Evolutionary conservation across 2,797 vertebrate genomes (phyloP), one percentile per base, ranked within the genome.

Genomic region (Leuciscus waleckii): DNA sequence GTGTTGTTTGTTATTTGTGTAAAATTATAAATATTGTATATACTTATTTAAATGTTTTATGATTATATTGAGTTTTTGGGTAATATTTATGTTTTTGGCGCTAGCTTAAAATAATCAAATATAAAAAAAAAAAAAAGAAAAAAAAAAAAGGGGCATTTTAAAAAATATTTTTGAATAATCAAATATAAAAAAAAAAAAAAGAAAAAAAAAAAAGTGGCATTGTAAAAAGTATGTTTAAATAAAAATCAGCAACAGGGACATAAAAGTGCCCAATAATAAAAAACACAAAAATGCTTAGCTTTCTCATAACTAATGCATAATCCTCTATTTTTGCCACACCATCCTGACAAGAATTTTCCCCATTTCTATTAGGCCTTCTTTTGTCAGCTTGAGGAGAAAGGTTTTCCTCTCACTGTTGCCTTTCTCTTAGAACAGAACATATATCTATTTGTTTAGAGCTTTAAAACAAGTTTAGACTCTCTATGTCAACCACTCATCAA

Each of bases 261-360:
- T 58, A 19, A 78, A 41, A 78, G 23, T 41, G 54, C 4, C 35
- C 13, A 39, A 58, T 58, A 23, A 39, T 19, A 26, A 78, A 41
- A 17, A 78, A 78, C 37, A 61, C 37, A 11, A 16, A 41, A 61
- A 78, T 29, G 37, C 56, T 78, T 76, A n/a, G 21, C 21, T 39
- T 58, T 58, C 37, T 63, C 76, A 61, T 63, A 29, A 78, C 8
- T 78, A 78, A 78, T 78, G 56, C n/a, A 78, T 21, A 43, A 43
- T 43, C 35, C 16, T 26, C 32, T 58, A 21, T 58, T 17, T 58
- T 1, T 21, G 13, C 32, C 46, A 39, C 9, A 4, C 49, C 11
- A 7, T 54, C 19, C 49, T 35, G 37, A 56, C 35, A 41, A 41
- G 7, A 7, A 16, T 39, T 56, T n/a, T 7, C 39, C 13, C 13